Evolutionary conservation across 1,140 invertebrate species (phyloP).

Genomic region (Triops cancriformis): DNA sequence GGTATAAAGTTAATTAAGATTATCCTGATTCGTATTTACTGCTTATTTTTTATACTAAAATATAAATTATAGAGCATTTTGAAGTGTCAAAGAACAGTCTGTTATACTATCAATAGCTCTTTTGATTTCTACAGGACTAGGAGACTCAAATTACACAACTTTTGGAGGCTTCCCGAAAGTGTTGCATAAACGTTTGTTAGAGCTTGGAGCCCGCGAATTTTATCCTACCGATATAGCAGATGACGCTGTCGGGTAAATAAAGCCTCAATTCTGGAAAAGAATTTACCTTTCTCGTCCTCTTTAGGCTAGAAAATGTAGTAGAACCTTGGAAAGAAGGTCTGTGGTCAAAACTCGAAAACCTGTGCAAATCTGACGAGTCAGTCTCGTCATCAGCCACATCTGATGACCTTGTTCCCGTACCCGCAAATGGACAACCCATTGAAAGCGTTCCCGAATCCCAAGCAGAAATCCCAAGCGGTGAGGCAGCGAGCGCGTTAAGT

Average conservation of each 20-base stretch:
- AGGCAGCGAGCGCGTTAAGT: background rate
- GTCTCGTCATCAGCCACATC: background rate
- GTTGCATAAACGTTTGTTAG: slow-evolving; percentile 41
- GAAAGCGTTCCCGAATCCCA: background rate
- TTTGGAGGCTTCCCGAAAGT: slow-evolving; percentile 47
- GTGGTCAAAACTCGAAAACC: slow-evolving; percentile 37
- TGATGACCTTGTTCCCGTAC: background rate
- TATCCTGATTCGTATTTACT: slow-evolving; percentile 14
- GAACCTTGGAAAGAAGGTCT: slow-evolving; percentile 48
- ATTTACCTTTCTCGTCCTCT: slow-evolving; percentile 23
- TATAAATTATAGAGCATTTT: too few species aligned
- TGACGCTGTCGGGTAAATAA: slow-evolving; percentile 46
- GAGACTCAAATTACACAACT: slow-evolving; percentile 50
- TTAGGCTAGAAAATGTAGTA: slow-evolving; percentile 43
- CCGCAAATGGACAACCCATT: background rate
- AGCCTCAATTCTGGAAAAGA: background rate
- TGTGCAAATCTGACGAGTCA: slow-evolving; percentile 22
- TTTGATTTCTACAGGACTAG: slow-evolving; percentile 40
- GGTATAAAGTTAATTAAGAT: slow-evolving; percentile 11
- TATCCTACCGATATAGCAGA: slow-evolving; percentile 46
- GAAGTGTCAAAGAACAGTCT: slow-evolving; percentile 20
- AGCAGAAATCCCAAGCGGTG: background rate
- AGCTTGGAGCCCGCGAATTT: slow-evolving; percentile 44
- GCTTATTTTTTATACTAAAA: background rate
- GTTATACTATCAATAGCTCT: background rate